Percentiles rank a stretch among this genome's conserved stretches.
Evolutionary conservation across 2,797 vertebrate genomes (phyloP).

Genomic region (Nannoperca obscura): DNA sequence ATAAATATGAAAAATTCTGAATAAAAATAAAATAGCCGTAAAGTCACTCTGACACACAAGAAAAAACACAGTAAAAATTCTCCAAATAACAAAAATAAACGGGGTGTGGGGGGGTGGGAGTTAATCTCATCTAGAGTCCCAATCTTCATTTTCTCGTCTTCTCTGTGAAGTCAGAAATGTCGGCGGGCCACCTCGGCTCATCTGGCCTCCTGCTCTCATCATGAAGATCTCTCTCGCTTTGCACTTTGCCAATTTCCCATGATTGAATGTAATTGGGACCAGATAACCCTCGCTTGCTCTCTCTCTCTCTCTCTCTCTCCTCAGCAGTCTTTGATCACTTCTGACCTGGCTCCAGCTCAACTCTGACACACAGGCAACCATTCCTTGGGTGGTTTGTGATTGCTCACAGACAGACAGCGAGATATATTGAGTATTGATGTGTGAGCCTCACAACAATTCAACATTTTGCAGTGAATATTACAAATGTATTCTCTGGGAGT

Average conservation of each 20-base stretch:
- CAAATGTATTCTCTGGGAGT: constrained; percentile 20
- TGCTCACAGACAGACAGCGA: constrained; percentile 69
- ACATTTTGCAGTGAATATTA: constrained; percentile 39
- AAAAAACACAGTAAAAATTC: not conserved
- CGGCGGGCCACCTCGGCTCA: constrained; percentile 76
- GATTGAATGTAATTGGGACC: constrained; percentile 84
- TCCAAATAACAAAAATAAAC: not conserved
- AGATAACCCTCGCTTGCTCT: constrained; percentile 70
- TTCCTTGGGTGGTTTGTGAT: constrained; percentile 80
- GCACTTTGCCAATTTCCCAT: constrained; percentile 82
- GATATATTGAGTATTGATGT: constrained; percentile 66
- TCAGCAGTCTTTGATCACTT: constrained; percentile 79
- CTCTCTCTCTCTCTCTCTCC: constrained; percentile 15
- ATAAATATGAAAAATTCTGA: not conserved
- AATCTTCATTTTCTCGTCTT: constrained; percentile 42
- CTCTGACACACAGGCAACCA: constrained; percentile 74
- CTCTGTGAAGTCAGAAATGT: constrained; percentile 66
- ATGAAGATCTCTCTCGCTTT: constrained; percentile 74
- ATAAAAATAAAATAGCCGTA: constrained; percentile 1
- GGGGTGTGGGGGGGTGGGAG: too few relatives aligned
- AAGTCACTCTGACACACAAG: constrained; percentile 7
- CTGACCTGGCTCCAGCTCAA: constrained; percentile 75
- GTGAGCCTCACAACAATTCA: constrained; percentile 56
- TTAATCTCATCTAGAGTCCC: not conserved
- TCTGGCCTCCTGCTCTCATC: constrained; percentile 77